Evolutionary conservation across 2,113 vertebrate genomes (phyloP).

Genomic region (Leiothrix lutea): DNA sequence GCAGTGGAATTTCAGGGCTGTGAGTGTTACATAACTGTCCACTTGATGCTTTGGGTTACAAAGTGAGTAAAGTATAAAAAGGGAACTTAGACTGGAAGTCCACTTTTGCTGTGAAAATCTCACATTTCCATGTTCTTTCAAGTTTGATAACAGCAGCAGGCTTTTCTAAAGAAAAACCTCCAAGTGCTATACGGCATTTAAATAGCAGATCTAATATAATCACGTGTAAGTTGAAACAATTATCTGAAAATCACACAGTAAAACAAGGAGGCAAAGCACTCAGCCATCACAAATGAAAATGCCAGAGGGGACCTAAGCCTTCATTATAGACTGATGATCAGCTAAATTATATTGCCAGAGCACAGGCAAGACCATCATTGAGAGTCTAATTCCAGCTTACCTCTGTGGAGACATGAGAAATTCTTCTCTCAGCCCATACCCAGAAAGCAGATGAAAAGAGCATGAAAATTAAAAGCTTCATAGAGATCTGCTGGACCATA

Average conservation of each 20-base stretch:
- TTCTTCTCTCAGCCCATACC: not conserved
- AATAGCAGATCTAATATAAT: slow-evolving; percentile 8
- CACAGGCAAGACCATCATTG: not conserved
- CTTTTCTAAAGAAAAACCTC: not conserved
- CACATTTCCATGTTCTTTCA: not conserved
- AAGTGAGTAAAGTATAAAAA: not conserved
- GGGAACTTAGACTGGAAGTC: not conserved
- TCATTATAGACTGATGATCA: slow-evolving; percentile 9
- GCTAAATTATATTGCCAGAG: not conserved
- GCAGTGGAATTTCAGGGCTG: not conserved
- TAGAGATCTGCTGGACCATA: not conserved
- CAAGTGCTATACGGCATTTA: not conserved
- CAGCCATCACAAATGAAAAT: not conserved
- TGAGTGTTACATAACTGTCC: not conserved
- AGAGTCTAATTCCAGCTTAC: not conserved
- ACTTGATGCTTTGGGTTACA: not conserved
- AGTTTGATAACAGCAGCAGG: not conserved
- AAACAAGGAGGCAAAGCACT: not conserved
- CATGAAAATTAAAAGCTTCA: not conserved
- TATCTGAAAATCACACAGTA: not conserved
- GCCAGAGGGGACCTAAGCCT: slow-evolving; percentile 1
- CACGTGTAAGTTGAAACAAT: slow-evolving; percentile 8
- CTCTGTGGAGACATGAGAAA: not conserved
- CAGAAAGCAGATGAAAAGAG: not conserved
- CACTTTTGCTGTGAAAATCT: not conserved